These are phyloP conservation scores for Gari tellinella DNA, from an alignment of 2,888 invertebrate genomes.

Conservation along the genomic window DNA sequence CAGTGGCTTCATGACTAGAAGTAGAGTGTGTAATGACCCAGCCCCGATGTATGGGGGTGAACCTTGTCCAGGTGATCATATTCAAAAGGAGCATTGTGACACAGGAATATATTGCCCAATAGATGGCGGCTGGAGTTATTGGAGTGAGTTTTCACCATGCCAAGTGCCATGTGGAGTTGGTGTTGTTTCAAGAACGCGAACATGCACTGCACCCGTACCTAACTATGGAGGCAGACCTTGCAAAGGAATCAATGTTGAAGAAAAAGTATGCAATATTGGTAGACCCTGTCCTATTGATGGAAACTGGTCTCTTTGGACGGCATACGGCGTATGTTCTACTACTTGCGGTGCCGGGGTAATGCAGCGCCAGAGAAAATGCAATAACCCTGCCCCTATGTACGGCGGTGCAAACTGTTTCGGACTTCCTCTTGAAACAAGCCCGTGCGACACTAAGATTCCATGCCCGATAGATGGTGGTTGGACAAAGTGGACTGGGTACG, in stretches of 20 bases:
- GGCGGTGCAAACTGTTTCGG: constrained; percentile 51
- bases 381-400: constrained; percentile 46
- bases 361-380: constrained; percentile 35
- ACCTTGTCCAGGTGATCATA: constrained; percentile 27
- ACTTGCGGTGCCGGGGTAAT: constrained; percentile 47
- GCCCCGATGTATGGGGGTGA: constrained; percentile 47
- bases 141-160: constrained; percentile 40
- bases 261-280: constrained; percentile 38
- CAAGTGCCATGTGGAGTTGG: constrained; percentile 48
- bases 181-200: constrained; percentile 22
- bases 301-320: constrained; percentile 49
- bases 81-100: constrained; percentile 34
- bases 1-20: constrained; percentile 19
- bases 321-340: constrained; percentile 43
- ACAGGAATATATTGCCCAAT: constrained; percentile 42
- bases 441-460: constrained; percentile 21
- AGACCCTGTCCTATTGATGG: constrained; percentile 55
- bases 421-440: constrained; percentile 25
- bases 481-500: constrained; percentile 41
- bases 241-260: constrained; percentile 29
- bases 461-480: constrained; percentile 57
- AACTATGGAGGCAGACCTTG: constrained; percentile 47
- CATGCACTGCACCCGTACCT: constrained; percentile 46
- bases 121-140: constrained; percentile 42
- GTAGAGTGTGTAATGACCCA: constrained; percentile 40